phyloP scores from a whole-genome alignment of 1,140 invertebrate genomes.

The Telenomus remus region DNA sequence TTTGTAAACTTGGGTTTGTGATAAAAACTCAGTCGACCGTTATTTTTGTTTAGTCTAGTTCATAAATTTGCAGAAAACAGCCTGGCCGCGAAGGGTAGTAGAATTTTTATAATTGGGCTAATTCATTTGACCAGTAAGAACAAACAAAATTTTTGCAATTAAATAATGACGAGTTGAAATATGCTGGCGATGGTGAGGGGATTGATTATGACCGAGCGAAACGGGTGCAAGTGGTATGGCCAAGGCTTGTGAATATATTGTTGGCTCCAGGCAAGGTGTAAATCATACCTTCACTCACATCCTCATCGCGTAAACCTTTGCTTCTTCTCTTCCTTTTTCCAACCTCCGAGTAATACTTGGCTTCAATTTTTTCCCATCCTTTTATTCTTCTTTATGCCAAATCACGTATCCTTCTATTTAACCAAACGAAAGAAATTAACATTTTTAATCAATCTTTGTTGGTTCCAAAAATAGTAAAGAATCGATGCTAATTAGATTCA shows the following conservation, averaged over 20 bases:
- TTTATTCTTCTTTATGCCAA: neutral
- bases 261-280: conserved; percentile 22
- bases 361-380: neutral
- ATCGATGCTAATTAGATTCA: too few species aligned
- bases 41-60: too few species aligned
- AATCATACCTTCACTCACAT: conserved; percentile 31
- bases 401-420: too few species aligned
- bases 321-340: conserved; percentile 4
- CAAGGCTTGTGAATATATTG: conserved; percentile 20
- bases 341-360: conserved; percentile 2
- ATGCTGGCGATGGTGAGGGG: neutral
- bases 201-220: conserved; percentile 14
- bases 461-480: too few species aligned
- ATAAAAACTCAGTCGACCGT: too few species aligned
- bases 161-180: conserved; percentile 12
- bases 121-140: too few species aligned
- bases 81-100: too few species aligned
- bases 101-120: too few species aligned
- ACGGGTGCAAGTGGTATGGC: conserved; percentile 31
- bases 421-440: too few species aligned
- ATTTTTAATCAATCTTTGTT: too few species aligned
- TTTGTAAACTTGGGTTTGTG: too few species aligned
- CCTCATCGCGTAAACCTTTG: conserved; percentile 19
- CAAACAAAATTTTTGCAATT: conserved; percentile 6
- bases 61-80: too few species aligned